phyloP scores from a whole-genome alignment of 2,888 invertebrate genomes.

The Drosophila rellima region DNA sequence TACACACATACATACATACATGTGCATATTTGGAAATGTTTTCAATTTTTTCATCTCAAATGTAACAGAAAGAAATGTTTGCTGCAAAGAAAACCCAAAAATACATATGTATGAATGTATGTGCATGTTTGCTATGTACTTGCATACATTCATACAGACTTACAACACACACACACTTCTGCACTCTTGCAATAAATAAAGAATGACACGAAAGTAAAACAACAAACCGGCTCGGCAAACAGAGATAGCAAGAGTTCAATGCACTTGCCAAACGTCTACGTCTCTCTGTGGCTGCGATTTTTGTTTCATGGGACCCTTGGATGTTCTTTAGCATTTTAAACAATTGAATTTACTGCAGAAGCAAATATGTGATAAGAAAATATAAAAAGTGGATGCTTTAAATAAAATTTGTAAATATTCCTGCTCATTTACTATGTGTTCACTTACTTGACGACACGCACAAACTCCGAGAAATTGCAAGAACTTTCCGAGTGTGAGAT shows the following conservation, averaged over 20 bases:
- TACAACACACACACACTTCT: conserved; percentile 2
- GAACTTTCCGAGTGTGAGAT: conserved; percentile 27
- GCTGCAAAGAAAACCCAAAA: conserved; percentile 36
- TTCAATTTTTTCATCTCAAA: not conserved
- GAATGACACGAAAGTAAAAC: conserved; percentile 36
- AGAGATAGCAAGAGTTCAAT: conserved; percentile 64
- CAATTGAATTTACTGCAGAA: conserved; percentile 7
- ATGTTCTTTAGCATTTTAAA: conserved; percentile 33
- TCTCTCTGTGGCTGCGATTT: conserved; percentile 22
- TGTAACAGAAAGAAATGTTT: conserved; percentile 28
- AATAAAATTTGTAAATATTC: conserved; percentile 23
- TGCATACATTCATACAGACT: not conserved
- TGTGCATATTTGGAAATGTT: conserved; percentile 1
- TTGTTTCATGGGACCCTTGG: not conserved
- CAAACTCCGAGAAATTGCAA: conserved; percentile 36
- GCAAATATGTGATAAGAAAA: not conserved
- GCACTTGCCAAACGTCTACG: conserved; percentile 48
- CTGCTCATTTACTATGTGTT: not conserved
- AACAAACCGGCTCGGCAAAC: conserved; percentile 39
- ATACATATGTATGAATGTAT: too few relatives aligned
- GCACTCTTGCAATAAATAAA: conserved; percentile 20
- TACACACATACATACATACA: conserved; percentile 6
- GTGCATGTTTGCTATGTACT: conserved; percentile 6
- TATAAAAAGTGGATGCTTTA: conserved; percentile 14
- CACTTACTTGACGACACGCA: not conserved